A percentile compares a stretch with the other conserved stretches of the same genome.
phyloP scores from a whole-genome alignment of 2,113 vertebrate genomes.

The Zapornia atra region DNA sequence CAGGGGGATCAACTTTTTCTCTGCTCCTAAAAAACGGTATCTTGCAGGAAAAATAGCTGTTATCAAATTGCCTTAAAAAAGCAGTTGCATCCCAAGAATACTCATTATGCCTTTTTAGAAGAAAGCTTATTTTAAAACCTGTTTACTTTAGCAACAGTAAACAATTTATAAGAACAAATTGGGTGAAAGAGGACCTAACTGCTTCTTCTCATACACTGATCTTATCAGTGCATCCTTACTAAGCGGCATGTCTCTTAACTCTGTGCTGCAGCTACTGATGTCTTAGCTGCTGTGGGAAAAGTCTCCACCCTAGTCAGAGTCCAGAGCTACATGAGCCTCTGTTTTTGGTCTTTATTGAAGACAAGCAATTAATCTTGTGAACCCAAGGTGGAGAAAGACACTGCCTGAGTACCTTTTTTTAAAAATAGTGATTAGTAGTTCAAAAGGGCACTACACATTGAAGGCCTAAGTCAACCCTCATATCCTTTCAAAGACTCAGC shows the following conservation, averaged over 20 bases:
- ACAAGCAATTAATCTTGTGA: neutral
- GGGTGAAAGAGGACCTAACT: neutral
- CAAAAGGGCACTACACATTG: neutral
- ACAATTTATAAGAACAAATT: constrained; percentile 1
- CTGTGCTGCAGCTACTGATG: neutral
- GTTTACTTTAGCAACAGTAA: neutral
- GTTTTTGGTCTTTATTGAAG: neutral
- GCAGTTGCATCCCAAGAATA: neutral
- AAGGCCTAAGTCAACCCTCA: neutral
- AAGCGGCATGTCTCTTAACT: neutral
- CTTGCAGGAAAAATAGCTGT: neutral
- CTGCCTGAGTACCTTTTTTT: neutral
- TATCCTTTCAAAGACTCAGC: neutral
- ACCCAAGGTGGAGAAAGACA: neutral
- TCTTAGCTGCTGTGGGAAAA: neutral
- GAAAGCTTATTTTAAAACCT: neutral
- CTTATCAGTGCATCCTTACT: neutral
- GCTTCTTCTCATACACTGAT: neutral
- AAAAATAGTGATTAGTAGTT: neutral
- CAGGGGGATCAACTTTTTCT: neutral
- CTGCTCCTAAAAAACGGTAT: neutral
- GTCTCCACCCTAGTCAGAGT: neutral
- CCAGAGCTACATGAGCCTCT: neutral
- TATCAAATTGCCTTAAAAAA: neutral
- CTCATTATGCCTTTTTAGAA: neutral